These are phyloP conservation scores for Poecilobothrus nobilitatus DNA, from an alignment of 2,888 invertebrate species.

Conservation along the genomic window DNA sequence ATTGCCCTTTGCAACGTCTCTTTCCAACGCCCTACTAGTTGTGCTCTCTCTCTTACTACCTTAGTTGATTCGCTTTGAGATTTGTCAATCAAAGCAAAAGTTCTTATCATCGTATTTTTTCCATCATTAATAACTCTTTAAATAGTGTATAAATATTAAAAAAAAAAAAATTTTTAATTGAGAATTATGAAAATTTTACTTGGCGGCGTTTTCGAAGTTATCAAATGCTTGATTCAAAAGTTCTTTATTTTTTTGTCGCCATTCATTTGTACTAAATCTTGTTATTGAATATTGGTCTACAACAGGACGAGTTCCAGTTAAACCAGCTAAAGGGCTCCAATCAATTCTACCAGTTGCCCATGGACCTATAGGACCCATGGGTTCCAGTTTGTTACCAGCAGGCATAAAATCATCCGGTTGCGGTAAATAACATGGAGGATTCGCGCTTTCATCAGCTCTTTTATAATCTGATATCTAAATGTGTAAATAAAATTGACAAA, in stretches of 20 bases:
- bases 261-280: slow-evolving; percentile 62
- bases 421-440: slow-evolving; percentile 50
- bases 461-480: slow-evolving; percentile 12
- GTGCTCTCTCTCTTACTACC: slow-evolving; percentile 55
- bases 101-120: slow-evolving; percentile 55
- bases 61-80: slow-evolving; percentile 60
- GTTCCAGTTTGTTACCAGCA: slow-evolving; percentile 33
- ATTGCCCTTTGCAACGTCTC: slow-evolving; percentile 63
- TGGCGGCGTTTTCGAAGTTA: slow-evolving; percentile 49
- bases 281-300: slow-evolving; percentile 70
- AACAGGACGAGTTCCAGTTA: slow-evolving; percentile 65
- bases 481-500: not conserved
- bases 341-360: slow-evolving; percentile 66
- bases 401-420: slow-evolving; percentile 48
- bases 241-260: slow-evolving; percentile 55
- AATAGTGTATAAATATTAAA: not conserved
- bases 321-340: slow-evolving; percentile 59
- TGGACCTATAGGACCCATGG: slow-evolving; percentile 51
- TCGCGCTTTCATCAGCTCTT: slow-evolving; percentile 30
- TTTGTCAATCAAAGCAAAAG: slow-evolving; percentile 57
- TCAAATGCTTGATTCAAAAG: slow-evolving; percentile 44
- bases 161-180: no score
- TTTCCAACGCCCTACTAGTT: slow-evolving; percentile 66
- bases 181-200: slow-evolving; percentile 31
- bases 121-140: slow-evolving; percentile 52